Conservation (phyloP, 2,888 invertebrate genomes). For the Archips xylosteana region DNA sequence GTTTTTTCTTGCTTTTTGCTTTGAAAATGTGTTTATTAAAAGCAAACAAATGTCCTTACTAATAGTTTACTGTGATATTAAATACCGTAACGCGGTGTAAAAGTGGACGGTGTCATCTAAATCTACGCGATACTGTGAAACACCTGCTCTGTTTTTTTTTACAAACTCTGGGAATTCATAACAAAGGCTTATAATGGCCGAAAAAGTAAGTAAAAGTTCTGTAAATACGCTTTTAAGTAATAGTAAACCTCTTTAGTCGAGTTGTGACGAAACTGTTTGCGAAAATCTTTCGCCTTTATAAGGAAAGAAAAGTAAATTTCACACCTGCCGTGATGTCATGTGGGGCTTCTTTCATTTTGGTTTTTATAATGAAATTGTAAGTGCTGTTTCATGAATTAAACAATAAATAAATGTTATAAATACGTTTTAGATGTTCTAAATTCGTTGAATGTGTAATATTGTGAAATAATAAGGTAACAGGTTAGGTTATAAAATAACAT, state of each 20-base stretch:
- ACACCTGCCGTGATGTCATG: constrained; percentile 41
- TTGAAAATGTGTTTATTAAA: constrained; percentile 36
- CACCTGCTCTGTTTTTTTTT: constrained; percentile 47
- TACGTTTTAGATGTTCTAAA: constrained; percentile 45
- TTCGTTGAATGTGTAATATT: constrained; percentile 43
- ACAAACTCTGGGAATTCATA: constrained; percentile 26
- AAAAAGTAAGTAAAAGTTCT: constrained; percentile 59
- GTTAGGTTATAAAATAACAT: neutral
- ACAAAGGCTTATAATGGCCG: constrained; percentile 57
- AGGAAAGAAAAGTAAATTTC: constrained; percentile 36
- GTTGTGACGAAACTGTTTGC: constrained; percentile 15
- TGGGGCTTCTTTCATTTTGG: constrained; percentile 45
- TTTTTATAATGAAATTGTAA: constrained; percentile 52
- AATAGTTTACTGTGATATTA: constrained; percentile 14
- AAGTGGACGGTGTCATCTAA: constrained; percentile 12
- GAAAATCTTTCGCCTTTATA: constrained; percentile 32
- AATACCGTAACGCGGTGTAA: constrained; percentile 9
- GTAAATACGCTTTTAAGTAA: neutral
- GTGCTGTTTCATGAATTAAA: constrained; percentile 52
- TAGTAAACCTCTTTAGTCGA: constrained; percentile 25
- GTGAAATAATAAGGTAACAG: constrained; percentile 44
- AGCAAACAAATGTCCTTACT: constrained; percentile 27
- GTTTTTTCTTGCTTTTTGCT: constrained; percentile 31
- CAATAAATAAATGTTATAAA: constrained; percentile 45
- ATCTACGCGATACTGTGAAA: constrained; percentile 33